Evolutionary conservation across 2,797 vertebrate species (phyloP), one percentile per base, ranked within the genome.

Genomic region (Mareca penelope): DNA sequence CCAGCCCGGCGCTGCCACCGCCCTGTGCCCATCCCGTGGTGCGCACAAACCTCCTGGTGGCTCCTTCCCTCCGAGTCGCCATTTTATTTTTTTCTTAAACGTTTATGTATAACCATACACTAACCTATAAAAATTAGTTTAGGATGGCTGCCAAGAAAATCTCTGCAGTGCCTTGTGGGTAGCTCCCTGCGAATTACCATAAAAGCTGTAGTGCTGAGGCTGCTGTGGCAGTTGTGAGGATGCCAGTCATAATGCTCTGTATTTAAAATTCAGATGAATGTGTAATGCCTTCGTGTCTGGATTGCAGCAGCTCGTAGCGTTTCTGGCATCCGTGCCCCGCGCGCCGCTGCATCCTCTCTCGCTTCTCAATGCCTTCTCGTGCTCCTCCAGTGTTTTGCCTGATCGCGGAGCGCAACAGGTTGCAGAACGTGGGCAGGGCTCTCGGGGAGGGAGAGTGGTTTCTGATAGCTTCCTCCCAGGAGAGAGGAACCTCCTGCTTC

Each of bases 161-260:
- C 97, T 97, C 93, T 95, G 97, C 97, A 72, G 44, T 96, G 97
- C 97, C 97, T 97, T 97, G 97, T 98, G 98, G 98, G 98, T 98
- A 97, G 96, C 95, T 97, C 97, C 94, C 95, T 77, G 95, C 44
- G 94, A 95, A 97, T 98, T 97, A 97, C 95, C 97, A 97, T 97
- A 96, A 96, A 96, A 97, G 96, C 97, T 73, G 77, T 44, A 90
- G 96, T 87, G 93, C 77, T 9, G 92, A 85, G 96, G 86, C 94
- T 89, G 93, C 35, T 28, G 89, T 82, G 95, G 93, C 94, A 57
- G 55, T 94, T 64, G 86, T 81, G 70, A 84, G 94, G 96, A 96
- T 94, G 92, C 96, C 90, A 90, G 91, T 96, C 76, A 78, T n/a
- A 31, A 75, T 70, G 96, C 96, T 97, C 96, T 92, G 90, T 97